These are phyloP conservation scores for Centropyge bicolor DNA, from an alignment of 2,797 vertebrate genomes.

Conservation along the genomic window DNA sequence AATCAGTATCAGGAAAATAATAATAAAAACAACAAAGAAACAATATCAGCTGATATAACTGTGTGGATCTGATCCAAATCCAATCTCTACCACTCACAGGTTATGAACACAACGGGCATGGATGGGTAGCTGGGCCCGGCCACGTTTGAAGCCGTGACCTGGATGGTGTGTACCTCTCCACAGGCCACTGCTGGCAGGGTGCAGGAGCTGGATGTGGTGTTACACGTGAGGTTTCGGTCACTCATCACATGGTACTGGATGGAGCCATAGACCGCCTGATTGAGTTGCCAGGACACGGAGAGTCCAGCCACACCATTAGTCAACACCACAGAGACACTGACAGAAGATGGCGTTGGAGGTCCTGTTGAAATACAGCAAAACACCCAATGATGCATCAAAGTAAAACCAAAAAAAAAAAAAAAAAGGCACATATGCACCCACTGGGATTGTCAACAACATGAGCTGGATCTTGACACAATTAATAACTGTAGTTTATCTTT, in stretches of 20 bases:
- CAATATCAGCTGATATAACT: not conserved
- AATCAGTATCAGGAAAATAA: not conserved
- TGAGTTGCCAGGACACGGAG: constrained; percentile 84
- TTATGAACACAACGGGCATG: constrained; percentile 78
- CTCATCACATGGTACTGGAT: constrained; percentile 82
- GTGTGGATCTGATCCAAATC: not conserved
- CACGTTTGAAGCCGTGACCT: constrained; percentile 86
- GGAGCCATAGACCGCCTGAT: constrained; percentile 72
- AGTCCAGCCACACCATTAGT: constrained; percentile 67
- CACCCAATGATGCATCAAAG: not conserved
- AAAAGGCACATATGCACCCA: not conserved
- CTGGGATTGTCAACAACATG: not conserved
- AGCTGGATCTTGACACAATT: too few species aligned
- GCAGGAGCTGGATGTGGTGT: constrained; percentile 82
- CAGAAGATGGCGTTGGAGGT: constrained; percentile 81
- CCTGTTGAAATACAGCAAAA: constrained; percentile 79
- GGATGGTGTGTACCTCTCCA: constrained; percentile 83
- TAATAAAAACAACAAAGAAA: not conserved
- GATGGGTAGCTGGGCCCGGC: constrained; percentile 88
- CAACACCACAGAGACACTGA: constrained; percentile 78
- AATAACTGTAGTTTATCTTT: too few species aligned
- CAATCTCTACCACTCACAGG: constrained; percentile 83
- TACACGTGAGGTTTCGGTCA: constrained; percentile 80
- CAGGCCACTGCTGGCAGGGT: constrained; percentile 83
- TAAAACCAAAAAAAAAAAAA: not conserved